Conservation (phyloP, 2,888 invertebrate genomes). For the Luperina testacea region DNA sequence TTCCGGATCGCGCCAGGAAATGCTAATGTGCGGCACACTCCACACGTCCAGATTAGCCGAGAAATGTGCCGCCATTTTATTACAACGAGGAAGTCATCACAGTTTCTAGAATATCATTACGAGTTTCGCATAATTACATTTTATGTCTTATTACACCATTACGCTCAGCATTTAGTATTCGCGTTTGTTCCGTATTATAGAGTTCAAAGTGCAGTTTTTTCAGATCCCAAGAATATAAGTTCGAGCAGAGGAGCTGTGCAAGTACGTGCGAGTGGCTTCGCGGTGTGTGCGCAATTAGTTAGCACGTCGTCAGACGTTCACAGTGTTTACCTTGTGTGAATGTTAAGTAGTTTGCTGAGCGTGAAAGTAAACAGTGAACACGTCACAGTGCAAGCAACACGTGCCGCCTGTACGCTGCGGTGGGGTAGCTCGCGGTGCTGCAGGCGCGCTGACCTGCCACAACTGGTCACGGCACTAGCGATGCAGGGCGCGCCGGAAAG, state of each 20-base stretch:
- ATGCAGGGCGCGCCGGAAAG: conserved; percentile 8
- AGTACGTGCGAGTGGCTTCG: background rate
- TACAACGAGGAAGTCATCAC: conserved; percentile 29
- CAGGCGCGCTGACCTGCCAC: background rate
- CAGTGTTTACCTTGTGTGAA: conserved; percentile 12
- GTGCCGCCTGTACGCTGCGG: background rate
- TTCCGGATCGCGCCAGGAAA: background rate
- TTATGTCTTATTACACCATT: conserved; percentile 10
- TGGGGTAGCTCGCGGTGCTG: background rate
- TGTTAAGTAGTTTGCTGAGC: conserved; percentile 31
- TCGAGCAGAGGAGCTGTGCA: too few relatives aligned
- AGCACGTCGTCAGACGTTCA: conserved; percentile 13
- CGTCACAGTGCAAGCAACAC: conserved; percentile 6
- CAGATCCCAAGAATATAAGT: background rate
- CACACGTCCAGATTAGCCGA: background rate
- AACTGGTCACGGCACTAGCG: too few relatives aligned
- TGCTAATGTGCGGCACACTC: background rate
- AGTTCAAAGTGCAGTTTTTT: conserved; percentile 24
- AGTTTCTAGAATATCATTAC: conserved; percentile 10
- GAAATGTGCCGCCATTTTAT: background rate
- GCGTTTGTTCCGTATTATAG: conserved; percentile 6
- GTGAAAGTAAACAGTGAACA: conserved; percentile 37
- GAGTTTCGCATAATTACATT: conserved; percentile 17
- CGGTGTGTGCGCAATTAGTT: conserved; percentile 17
- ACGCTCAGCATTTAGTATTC: conserved; percentile 2